Evolutionary conservation across 2,888 invertebrate genomes (phyloP).

Genomic region (Lottia scabra): DNA sequence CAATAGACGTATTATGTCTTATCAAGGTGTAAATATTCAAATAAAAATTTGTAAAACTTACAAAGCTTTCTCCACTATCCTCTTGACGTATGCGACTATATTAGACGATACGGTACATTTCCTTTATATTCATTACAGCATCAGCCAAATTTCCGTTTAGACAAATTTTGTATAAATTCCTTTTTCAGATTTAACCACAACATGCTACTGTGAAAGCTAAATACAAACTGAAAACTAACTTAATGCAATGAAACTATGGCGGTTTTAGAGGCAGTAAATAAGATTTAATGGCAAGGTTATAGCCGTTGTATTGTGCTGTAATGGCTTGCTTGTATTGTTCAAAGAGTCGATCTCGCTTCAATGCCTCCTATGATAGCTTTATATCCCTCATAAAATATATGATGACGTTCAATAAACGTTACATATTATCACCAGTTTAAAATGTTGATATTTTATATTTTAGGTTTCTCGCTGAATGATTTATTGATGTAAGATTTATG

Average conservation of each 20-base stretch:
- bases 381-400: constrained; percentile 2
- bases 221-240: too few species aligned
- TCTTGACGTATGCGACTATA: neutral
- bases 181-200: too few species aligned
- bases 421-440: neutral
- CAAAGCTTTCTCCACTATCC: neutral
- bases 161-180: too few species aligned
- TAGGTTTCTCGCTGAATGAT: neutral
- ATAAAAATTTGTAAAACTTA: constrained; percentile 3
- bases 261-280: neutral
- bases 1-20: neutral
- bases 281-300: neutral
- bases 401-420: neutral
- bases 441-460: neutral
- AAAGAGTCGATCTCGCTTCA: constrained; percentile 1
- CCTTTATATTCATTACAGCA: too few species aligned
- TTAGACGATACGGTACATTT: too few species aligned
- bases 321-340: neutral
- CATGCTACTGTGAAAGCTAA: too few species aligned
- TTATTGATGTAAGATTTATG: too few species aligned
- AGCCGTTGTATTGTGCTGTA: constrained; percentile 1
- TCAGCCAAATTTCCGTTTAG: too few species aligned
- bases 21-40: neutral
- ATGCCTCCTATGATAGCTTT: neutral
- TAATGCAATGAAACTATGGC: neutral